Conservation (phyloP, 2,113 vertebrate genomes). For the Hiodon alosoides region DNA sequence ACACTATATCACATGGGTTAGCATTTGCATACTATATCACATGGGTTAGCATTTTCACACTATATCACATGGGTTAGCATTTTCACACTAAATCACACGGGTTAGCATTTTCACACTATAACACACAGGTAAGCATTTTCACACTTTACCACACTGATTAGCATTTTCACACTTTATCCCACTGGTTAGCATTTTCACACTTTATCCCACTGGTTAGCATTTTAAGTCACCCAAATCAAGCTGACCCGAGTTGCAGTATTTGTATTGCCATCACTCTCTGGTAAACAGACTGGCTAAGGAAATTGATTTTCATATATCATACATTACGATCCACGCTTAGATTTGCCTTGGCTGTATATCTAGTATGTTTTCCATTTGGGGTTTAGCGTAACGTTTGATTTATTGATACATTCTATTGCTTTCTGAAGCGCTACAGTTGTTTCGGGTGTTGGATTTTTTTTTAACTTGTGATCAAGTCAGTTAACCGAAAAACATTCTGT, state of each 20-base stretch:
- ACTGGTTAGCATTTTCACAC: background rate
- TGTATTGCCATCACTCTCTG: background rate
- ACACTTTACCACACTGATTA: too few species aligned
- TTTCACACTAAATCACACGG: background rate
- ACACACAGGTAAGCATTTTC: too few species aligned
- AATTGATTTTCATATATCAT: background rate
- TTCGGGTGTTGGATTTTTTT: background rate
- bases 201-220: background rate
- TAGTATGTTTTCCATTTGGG: background rate
- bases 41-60: too few species aligned
- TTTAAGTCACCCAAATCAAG: background rate
- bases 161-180: too few species aligned
- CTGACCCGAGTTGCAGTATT: background rate
- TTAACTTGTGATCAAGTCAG: background rate
- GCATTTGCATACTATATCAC: too few species aligned
- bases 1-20: too few species aligned
- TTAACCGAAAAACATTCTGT: background rate
- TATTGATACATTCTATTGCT: background rate
- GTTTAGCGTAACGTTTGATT: background rate
- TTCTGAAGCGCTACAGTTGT: conserved; percentile 2
- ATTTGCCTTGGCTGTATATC: background rate
- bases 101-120: background rate
- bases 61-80: background rate
- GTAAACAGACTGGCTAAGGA: background rate
- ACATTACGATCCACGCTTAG: background rate